Base-by-base conservation (phyloP, 2,888 invertebrate species). In the Dynastes maya region DNA sequence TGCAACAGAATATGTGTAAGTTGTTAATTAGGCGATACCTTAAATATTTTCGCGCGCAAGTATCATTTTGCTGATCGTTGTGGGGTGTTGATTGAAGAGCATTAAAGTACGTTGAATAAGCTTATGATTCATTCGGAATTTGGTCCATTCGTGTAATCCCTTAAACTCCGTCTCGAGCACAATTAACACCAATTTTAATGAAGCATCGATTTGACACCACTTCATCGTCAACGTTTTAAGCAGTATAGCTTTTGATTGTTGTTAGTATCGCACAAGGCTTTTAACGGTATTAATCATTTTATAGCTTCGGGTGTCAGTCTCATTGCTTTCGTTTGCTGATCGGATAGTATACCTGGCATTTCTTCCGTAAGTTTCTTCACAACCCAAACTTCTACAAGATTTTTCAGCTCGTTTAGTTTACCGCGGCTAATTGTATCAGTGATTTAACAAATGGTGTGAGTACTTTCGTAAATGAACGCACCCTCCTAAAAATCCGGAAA, bases 401-500 rank as follows among this genome's bases (percentile, higher is more conserved):
- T 84, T 9, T 86, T 83, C 22, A 89, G 79, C 76, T 87, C 82
- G 32, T 86, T 83, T 2, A 85, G 83, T 78, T 85, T 83, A 77
- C 86, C 84, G n/a, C 82, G 79, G 79, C 85, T 85, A 13, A 89
- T 88, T 75, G 88, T 88, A 78, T 88, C 87, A 0, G 88, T 88
- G 63, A 89, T 87, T 78, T 83, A 83, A 79, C 88, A 89, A 16
- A 89, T 85, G 0, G 89, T 89, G 58, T 84, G 81, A 2, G 85
- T 86, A 8, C 82, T 83, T 16, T 89, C 89, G 78, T 88, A 89
- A 78, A 89, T 89, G 78, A 89, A 89, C 5, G 87, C 88, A 0
- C 89, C 89, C 84, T 89, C 89, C n/a, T 86, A 84, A 80, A 89
- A 89, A 3, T 89, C 87, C 0, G 88, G 86, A 80, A 22, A 22